Evolutionary conservation across 2,888 invertebrate genomes (phyloP).

Genomic region (Sturmia bella): DNA sequence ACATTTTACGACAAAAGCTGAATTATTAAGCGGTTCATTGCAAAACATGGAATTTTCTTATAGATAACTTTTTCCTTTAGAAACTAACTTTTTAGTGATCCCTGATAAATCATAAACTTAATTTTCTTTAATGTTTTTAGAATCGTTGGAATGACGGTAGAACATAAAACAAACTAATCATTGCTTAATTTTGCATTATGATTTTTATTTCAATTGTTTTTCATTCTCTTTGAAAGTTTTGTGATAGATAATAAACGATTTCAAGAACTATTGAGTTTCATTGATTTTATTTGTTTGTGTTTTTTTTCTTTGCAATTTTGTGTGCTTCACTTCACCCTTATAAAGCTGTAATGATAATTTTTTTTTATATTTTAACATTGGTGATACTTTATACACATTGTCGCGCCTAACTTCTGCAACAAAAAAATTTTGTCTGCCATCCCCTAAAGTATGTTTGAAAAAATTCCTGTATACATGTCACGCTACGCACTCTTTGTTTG

Average conservation of each 20-base stretch:
- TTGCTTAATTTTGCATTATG: background rate
- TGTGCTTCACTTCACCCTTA: conserved; percentile 12
- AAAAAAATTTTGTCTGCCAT: conserved; percentile 31
- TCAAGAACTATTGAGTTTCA: conserved; percentile 16
- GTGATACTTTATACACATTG: conserved; percentile 15
- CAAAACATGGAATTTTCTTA: background rate
- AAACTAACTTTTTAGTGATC: conserved; percentile 14
- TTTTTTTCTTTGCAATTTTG: background rate
- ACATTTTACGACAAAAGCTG: conserved; percentile 39
- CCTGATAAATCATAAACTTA: conserved; percentile 14
- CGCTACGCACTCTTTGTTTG: conserved; percentile 46
- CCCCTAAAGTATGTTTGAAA: conserved; percentile 46
- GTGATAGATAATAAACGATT: conserved; percentile 5
- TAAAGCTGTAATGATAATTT: background rate
- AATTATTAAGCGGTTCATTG: conserved; percentile 14
- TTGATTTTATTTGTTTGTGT: conserved; percentile 30
- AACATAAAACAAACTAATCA: background rate
- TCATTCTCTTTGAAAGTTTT: conserved; percentile 1
- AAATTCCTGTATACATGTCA: conserved; percentile 48
- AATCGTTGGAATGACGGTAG: background rate
- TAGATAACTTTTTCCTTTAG: background rate
- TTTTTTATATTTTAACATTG: conserved; percentile 26
- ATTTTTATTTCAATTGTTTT: background rate
- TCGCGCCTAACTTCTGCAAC: conserved; percentile 29
- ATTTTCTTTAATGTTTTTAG: background rate